Base-by-base conservation (phyloP, 2,888 invertebrate species). In the Apamea epomidion region DNA sequence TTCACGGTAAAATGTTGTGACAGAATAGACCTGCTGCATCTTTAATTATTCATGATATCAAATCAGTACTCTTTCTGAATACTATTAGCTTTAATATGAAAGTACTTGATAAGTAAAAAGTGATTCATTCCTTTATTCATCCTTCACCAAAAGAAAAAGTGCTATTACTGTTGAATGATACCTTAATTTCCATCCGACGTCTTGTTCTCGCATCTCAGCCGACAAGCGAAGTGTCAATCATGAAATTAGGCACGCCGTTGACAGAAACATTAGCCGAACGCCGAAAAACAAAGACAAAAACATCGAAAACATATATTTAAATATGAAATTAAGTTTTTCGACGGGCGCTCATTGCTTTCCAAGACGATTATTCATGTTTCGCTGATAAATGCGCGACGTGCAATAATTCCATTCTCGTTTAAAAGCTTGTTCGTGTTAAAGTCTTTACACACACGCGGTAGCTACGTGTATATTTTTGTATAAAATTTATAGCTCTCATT, bases 251-350 rank as follows among this genome's bases (percentile, higher is more conserved):
- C 80, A 90, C 81, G 83, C 89, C 82, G 86, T 84, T 89, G 90
- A 88, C 90, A 90, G 88, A 82, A 86, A 89, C 86, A 89, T 89
- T 90, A 90, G 87, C 88, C 81, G 88, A 87, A 76, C 87, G 84
- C 76, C 87, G 82, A 84, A 89, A 87, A 90, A 90, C 86, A 88
- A 88, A 86, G 86, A 81, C 91, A 90, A 91, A 92, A 92, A 90
- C 91, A 82, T 90, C 91, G 91, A 94, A 95, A 95, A 93, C 93
- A 94, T 95, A 94, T 95, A 95, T 96, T 96, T 95, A 95, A 96
- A 96, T 94, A 93, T 93, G 94, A 93, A 95, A 96, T 96, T 96
- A 95, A 96, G 95, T 96, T 95, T 96, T 96, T 95, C 93, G 95
- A 94, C 94, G 92, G 93, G 92, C 94, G 94, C 94, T 95, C 94